These are phyloP conservation scores for Erebia aethiops DNA, from an alignment of 2,888 invertebrate genomes.

Conservation along the genomic window DNA sequence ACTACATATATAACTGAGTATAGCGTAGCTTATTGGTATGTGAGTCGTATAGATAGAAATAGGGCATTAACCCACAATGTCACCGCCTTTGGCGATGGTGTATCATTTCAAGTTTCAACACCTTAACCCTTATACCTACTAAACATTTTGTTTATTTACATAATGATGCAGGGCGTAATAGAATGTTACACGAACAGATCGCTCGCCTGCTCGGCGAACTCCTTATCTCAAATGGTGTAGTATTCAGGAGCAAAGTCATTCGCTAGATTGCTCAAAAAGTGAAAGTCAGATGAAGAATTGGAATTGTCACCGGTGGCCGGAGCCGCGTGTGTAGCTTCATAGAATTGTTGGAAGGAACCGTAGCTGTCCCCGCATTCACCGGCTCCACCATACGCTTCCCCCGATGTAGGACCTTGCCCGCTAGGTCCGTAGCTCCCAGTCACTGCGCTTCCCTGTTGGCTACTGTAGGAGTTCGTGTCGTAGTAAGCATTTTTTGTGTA, in stretches of 20 bases:
- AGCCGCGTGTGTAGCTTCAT: conserved; percentile 81
- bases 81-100: conserved; percentile 64
- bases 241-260: conserved; percentile 97
- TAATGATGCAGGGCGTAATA: conserved; percentile 35
- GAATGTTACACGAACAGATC: conserved; percentile 75
- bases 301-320: conserved; percentile 88
- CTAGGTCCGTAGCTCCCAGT: conserved; percentile 54
- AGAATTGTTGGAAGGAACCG: conserved; percentile 88
- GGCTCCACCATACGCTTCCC: conserved; percentile 63
- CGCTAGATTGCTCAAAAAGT: conserved; percentile 95
- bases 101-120: conserved; percentile 52
- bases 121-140: conserved; percentile 47
- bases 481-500: conserved; percentile 79
- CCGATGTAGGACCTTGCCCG: conserved; percentile 55
- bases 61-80: conserved; percentile 48
- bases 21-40: conserved; percentile 53
- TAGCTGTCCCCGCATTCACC: conserved; percentile 86
- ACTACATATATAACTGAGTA: conserved; percentile 60
- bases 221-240: conserved; percentile 86
- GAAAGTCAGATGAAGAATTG: conserved; percentile 96
- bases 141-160: conserved; percentile 40
- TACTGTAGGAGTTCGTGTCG: conserved; percentile 63
- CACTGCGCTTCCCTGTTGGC: conserved; percentile 60
- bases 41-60: conserved; percentile 57
- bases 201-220: conserved; percentile 80